A percentile compares a stretch with the other conserved stretches of the same genome.
Evolutionary conservation across 2,888 invertebrate species (phyloP).

Genomic region (Agelastica alni): DNA sequence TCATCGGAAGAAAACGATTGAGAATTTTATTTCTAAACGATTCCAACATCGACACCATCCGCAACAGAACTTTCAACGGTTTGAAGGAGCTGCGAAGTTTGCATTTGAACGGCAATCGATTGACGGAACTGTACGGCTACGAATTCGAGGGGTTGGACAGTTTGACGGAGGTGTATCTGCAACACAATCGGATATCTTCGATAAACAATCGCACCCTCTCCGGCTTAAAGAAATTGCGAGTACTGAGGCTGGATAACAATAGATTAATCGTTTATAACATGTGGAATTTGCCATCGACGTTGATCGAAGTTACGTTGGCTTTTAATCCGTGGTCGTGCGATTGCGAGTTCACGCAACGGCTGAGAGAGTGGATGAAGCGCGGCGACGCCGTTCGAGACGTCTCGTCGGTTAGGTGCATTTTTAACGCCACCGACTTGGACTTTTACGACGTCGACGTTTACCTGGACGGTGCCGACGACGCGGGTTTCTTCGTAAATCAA

Average conservation of each 20-base stretch:
- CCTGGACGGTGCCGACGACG: conserved; percentile 62
- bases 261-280: conserved; percentile 69
- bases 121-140: conserved; percentile 72
- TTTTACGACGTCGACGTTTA: conserved; percentile 65
- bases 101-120: conserved; percentile 75
- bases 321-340: conserved; percentile 84
- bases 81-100: conserved; percentile 74
- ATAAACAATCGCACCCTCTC: conserved; percentile 75
- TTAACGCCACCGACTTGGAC: conserved; percentile 64
- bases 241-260: conserved; percentile 74
- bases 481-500: conserved; percentile 64
- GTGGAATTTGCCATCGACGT: conserved; percentile 70
- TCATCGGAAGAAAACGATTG: conserved; percentile 81
- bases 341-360: conserved; percentile 76
- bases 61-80: conserved; percentile 85
- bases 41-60: conserved; percentile 76
- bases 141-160: conserved; percentile 80
- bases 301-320: conserved; percentile 69
- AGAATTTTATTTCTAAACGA: conserved; percentile 77
- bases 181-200: conserved; percentile 71
- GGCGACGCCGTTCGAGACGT: conserved; percentile 70
- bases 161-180: conserved; percentile 72
- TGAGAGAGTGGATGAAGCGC: conserved; percentile 76
- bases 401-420: conserved; percentile 69
- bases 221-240: conserved; percentile 66